phyloP scores from a whole-genome alignment of 1,140 invertebrate species.

The Drosophila simulans region DNA sequence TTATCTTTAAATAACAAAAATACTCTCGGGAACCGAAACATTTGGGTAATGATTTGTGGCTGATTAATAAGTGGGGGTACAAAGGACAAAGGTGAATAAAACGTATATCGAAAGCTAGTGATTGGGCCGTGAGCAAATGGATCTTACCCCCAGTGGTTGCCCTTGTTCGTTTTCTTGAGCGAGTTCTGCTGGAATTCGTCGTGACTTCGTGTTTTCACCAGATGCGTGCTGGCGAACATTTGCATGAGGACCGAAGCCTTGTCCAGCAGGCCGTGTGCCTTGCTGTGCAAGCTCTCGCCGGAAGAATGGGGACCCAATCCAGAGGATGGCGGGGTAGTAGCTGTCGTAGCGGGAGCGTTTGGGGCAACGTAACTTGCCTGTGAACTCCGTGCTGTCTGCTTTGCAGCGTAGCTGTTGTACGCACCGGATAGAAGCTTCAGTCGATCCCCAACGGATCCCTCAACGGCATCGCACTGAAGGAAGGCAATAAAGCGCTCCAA shows the following conservation, averaged over 20 bases:
- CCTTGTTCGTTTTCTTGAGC: conserved; percentile 93
- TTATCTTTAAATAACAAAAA: too few species aligned
- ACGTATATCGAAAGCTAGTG: too few species aligned
- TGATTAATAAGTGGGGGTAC: too few species aligned
- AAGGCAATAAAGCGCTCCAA: conserved; percentile 98
- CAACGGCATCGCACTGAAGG: conserved; percentile 91
- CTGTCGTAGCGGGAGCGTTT: conserved; percentile 1
- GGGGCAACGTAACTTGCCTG: conserved; percentile 23
- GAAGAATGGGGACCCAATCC: not conserved
- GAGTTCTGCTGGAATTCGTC: conserved; percentile 91
- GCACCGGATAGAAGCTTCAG: conserved; percentile 62
- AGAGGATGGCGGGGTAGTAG: not conserved
- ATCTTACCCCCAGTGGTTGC: conserved; percentile 95
- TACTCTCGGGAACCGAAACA: too few species aligned
- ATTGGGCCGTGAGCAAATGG: not conserved
- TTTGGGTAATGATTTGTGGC: too few species aligned
- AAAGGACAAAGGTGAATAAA: too few species aligned
- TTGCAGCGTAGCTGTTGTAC: conserved; percentile 82
- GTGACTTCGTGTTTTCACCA: conserved; percentile 86
- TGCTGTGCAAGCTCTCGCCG: conserved; percentile 74
- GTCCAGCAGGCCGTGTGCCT: conserved; percentile 88
- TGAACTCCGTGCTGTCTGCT: conserved; percentile 61
- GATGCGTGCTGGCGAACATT: conserved; percentile 96
- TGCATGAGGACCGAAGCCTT: conserved; percentile 95
- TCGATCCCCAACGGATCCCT: conserved; percentile 49